phyloP scores from a whole-genome alignment of 2,888 invertebrate species.

The Junonia oenone region DNA sequence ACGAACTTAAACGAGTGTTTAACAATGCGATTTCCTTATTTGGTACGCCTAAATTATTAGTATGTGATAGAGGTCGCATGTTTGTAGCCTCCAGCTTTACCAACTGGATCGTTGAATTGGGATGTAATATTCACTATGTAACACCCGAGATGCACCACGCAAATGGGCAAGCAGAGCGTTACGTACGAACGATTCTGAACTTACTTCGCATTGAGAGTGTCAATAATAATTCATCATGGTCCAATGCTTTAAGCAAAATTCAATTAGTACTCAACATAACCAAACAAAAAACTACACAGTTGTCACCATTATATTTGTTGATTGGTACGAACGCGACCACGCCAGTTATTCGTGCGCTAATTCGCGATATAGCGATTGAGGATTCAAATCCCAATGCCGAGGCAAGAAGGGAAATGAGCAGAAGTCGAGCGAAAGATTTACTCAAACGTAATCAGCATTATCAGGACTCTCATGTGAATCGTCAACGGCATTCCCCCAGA shows the following conservation, averaged over 20 bases:
- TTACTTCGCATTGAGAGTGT: constrained; percentile 16
- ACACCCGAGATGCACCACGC: constrained; percentile 25
- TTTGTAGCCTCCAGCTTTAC: constrained; percentile 10
- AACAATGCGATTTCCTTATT: constrained; percentile 16
- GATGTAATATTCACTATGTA: constrained; percentile 10
- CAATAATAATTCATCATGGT: constrained; percentile 8
- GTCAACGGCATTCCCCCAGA: constrained; percentile 1
- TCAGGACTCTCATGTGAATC: constrained; percentile 22
- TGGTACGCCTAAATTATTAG: constrained; percentile 15
- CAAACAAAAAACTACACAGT: constrained; percentile 16
- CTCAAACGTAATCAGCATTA: constrained; percentile 8
- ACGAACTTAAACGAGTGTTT: not conserved
- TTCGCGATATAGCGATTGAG: constrained; percentile 14
- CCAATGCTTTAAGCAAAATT: constrained; percentile 12
- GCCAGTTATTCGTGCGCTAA: constrained; percentile 17
- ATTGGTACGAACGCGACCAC: constrained; percentile 17
- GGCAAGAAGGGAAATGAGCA: constrained; percentile 7
- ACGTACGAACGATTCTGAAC: constrained; percentile 20
- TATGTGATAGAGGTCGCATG: constrained; percentile 20
- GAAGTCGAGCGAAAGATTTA: constrained; percentile 5
- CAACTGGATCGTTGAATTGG: constrained; percentile 8
- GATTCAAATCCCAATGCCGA: constrained; percentile 11
- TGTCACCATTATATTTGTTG: constrained; percentile 16
- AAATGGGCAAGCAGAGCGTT: constrained; percentile 25
- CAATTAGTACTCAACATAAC: constrained; percentile 21